Base-by-base conservation (phyloP, 2,888 invertebrate species). In the Tetranychus piercei region DNA sequence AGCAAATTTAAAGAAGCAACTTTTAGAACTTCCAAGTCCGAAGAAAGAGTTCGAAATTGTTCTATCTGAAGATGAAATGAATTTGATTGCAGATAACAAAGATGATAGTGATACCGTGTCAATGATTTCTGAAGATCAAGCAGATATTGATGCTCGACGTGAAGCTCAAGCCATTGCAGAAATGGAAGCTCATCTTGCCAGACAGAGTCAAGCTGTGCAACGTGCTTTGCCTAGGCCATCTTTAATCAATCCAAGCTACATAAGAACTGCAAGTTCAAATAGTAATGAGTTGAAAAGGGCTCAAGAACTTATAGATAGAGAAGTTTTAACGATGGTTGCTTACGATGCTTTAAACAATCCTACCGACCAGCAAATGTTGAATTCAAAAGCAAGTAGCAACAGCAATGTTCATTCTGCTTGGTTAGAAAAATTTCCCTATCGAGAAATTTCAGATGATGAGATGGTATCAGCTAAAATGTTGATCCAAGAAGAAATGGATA, bases 1-100 rank as follows among this genome's bases (percentile, higher is more conserved):
- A 81, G 88, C 88, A 74, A 87, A 90, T 74, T 85, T 95, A 34
- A 88, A 89, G 70, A 87, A 87, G 77, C 90, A 91, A 0, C 84
- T 97, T 44, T 88, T 89, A 43, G 84, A 88, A 0, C 84, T 99
- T 76, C 99, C 99, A 1, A 83, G 87, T 1, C 97, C 99, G 0
- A 90, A 90, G 79, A 97, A 99, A 82, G 97, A 99, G 84, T 99
- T 94, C 82, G 97, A 99, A 85, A 95, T 97, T 80, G 95, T 97
- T 69, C 91, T 96, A 18, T 95, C 96, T 0, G 94, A 94, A 77
- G 82, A 82, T 65, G 82, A 79, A 34, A 76, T 85, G 73, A 84
- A 84, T 34, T 84, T 85, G 20, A 83, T 83, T 2, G 15, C 9
- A 55, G 82, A 81, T 34, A 81, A 81, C n/a, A 80, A 80, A 0